phyloP scores from a whole-genome alignment of 2,888 invertebrate species.

The Exephanes ischioxanthus region DNA sequence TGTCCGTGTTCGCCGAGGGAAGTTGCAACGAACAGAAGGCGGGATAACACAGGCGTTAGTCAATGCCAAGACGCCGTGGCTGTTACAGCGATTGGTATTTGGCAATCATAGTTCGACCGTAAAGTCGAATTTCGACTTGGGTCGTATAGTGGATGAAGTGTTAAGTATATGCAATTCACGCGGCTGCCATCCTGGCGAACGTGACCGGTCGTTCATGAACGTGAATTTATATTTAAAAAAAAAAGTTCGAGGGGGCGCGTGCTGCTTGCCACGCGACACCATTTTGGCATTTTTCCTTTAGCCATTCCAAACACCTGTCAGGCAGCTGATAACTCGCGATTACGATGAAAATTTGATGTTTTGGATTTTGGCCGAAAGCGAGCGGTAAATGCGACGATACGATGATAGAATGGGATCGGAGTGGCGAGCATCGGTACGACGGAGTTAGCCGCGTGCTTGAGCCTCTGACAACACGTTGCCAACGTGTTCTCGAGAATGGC shows the following conservation, averaged over 20 bases:
- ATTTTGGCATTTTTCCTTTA: constrained; percentile 77
- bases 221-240: constrained; percentile 46
- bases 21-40: neutral
- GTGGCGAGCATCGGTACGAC: constrained; percentile 14
- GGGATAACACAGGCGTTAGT: constrained; percentile 1
- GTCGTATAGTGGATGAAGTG: constrained; percentile 40
- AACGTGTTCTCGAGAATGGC: constrained; percentile 76
- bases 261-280: constrained; percentile 76
- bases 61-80: neutral
- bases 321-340: constrained; percentile 35
- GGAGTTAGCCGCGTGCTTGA: constrained; percentile 58
- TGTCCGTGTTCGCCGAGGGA: neutral
- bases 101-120: constrained; percentile 36
- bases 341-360: constrained; percentile 15
- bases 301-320: constrained; percentile 76
- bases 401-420: constrained; percentile 1
- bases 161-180: constrained; percentile 66
- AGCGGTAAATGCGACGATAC: neutral
- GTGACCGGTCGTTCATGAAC: constrained; percentile 56
- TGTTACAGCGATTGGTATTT: constrained; percentile 31
- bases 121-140: constrained; percentile 26
- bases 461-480: constrained; percentile 82
- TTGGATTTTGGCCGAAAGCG: constrained; percentile 1
- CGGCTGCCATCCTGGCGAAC: constrained; percentile 38
- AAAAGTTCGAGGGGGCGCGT: constrained; percentile 58